A percentile compares a stretch with the other conserved stretches of the same genome.
These are phyloP conservation scores for Bucco capensis DNA, from an alignment of 2,113 vertebrate genomes.

Conservation along the genomic window DNA sequence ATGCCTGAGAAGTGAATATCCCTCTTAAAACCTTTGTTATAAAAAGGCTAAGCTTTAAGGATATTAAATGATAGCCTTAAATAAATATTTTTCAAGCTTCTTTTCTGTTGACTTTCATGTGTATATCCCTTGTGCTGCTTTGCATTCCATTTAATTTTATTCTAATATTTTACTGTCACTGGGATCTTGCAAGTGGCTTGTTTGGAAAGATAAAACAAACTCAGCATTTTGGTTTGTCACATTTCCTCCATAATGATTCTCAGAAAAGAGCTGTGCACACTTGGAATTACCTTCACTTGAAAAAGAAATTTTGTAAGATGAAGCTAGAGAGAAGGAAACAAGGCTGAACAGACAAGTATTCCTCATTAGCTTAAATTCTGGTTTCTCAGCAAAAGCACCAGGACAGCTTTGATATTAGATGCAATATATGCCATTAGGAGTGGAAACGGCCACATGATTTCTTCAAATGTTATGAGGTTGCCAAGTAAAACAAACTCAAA, in stretches of 20 bases:
- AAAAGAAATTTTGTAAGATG: neutral
- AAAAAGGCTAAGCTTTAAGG: constrained; percentile 73
- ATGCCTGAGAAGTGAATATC: constrained; percentile 60
- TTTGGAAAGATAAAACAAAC: neutral
- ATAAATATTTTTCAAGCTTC: constrained; percentile 77
- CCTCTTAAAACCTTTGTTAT: constrained; percentile 71
- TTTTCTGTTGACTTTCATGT: constrained; percentile 41
- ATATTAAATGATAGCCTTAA: constrained; percentile 68
- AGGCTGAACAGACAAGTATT: neutral
- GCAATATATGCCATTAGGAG: neutral
- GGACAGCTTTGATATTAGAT: neutral
- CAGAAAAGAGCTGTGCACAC: neutral
- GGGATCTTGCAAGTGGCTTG: neutral
- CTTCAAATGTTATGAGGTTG: neutral
- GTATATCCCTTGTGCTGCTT: neutral
- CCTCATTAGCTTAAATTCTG: neutral
- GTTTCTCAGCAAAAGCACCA: neutral
- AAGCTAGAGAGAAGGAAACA: neutral
- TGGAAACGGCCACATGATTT: neutral
- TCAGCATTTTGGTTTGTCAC: neutral
- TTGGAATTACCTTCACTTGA: neutral
- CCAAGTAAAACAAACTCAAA: neutral
- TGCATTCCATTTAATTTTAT: neutral
- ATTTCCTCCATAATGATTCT: neutral
- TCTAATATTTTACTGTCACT: neutral